Evolutionary conservation across 2,113 vertebrate species (phyloP).

Genomic region (Eupsittula cactorum): DNA sequence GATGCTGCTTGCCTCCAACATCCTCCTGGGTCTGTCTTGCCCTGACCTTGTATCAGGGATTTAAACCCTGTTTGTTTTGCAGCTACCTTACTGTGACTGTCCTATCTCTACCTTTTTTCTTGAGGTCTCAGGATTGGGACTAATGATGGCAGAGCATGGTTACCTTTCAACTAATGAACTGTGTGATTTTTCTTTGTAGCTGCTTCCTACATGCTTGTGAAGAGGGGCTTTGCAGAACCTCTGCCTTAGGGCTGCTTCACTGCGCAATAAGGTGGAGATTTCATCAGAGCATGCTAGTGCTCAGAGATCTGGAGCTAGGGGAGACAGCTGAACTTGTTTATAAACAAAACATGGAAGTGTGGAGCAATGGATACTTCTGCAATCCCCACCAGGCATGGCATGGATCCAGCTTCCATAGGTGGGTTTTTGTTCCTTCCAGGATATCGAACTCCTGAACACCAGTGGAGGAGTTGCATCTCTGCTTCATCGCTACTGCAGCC

Average conservation of each 20-base stretch:
- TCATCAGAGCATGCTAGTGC: fast-evolving
- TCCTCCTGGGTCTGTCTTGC: not conserved
- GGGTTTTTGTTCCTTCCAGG: not conserved
- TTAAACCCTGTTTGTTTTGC: not conserved
- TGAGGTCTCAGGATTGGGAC: fast-evolving
- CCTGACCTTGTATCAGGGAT: not conserved
- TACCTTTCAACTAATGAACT: not conserved
- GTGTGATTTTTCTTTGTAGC: not conserved
- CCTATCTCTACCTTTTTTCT: not conserved
- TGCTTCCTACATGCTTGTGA: not conserved
- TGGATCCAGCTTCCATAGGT: not conserved
- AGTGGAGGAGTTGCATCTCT: not conserved
- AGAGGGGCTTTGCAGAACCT: not conserved
- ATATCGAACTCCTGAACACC: not conserved
- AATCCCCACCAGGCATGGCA: not conserved
- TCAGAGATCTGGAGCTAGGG: not conserved
- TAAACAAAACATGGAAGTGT: not conserved
- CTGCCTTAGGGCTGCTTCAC: not conserved
- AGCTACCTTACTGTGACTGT: not conserved
- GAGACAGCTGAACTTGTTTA: not conserved
- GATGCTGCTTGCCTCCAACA: fast-evolving
- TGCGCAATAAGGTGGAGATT: not conserved
- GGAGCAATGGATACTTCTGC: not conserved
- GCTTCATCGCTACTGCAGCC: not conserved
- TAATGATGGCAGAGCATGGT: not conserved